phyloP scores from a whole-genome alignment of 2,888 invertebrate species.

The Agrochola circellaris region DNA sequence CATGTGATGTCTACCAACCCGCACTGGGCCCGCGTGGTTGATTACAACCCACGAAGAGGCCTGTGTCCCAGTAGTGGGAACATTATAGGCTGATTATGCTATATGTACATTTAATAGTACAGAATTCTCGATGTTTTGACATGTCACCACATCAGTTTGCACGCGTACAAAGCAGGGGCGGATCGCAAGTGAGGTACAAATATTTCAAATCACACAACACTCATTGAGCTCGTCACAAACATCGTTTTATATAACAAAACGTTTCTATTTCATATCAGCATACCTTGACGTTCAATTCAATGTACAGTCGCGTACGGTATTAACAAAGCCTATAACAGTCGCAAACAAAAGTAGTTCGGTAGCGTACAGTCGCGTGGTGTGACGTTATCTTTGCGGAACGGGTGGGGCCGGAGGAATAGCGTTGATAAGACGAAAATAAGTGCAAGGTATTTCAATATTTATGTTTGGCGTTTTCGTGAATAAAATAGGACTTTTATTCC shows the following conservation, averaged over 20 bases:
- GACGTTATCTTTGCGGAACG: conserved; percentile 68
- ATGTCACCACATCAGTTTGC: no score
- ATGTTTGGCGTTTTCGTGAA: not conserved
- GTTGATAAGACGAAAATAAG: not conserved
- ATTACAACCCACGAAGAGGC: no score
- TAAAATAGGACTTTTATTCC: not conserved
- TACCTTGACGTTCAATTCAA: conserved; percentile 47
- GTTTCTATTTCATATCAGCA: conserved; percentile 17
- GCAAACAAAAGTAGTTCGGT: conserved; percentile 68
- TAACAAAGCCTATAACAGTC: conserved; percentile 58
- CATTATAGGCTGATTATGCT: no score
- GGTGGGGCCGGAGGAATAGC: conserved; percentile 44
- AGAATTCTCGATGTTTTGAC: no score
- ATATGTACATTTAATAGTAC: not conserved
- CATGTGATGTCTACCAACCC: no score
- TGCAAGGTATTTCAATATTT: not conserved
- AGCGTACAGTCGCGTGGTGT: conserved; percentile 46
- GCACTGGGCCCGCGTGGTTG: no score
- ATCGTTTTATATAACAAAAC: conserved; percentile 9
- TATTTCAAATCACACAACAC: no score
- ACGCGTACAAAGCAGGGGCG: no score
- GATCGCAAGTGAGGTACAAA: no score
- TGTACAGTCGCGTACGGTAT: conserved; percentile 47
- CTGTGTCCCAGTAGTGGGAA: no score
- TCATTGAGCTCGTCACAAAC: not conserved